These are phyloP conservation scores for Venustoraphidia nigricollis DNA, from an alignment of 2,888 invertebrate species.

Conservation along the genomic window DNA sequence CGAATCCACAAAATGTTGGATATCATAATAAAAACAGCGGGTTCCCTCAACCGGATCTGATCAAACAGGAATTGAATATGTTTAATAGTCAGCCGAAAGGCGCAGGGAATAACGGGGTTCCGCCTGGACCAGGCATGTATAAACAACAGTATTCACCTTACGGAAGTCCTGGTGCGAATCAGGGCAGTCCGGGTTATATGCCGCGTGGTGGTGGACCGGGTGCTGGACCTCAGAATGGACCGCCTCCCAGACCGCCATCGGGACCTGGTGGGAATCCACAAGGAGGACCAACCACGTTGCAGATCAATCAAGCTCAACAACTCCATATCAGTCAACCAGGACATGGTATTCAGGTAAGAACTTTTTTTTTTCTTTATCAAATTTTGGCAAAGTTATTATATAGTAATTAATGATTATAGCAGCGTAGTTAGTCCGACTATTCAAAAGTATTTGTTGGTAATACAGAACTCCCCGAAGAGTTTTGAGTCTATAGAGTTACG, in stretches of 20 bases:
- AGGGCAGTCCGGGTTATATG: conserved; percentile 35
- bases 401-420: too few species aligned
- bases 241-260: conserved; percentile 36
- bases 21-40: conserved; percentile 26
- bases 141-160: conserved; percentile 54
- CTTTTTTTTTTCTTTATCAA: not conserved
- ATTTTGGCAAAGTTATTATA: not conserved
- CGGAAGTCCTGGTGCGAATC: conserved; percentile 44
- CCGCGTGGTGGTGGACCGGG: conserved; percentile 17
- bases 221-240: conserved; percentile 21
- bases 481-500: too few species aligned
- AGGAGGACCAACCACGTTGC: conserved; percentile 39
- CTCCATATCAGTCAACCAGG: conserved; percentile 71
- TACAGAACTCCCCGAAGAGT: too few species aligned
- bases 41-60: conserved; percentile 32
- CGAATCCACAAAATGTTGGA: conserved; percentile 18
- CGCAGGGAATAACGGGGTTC: conserved; percentile 18
- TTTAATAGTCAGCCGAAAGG: conserved; percentile 5
- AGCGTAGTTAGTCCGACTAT: too few species aligned
- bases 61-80: conserved; percentile 35
- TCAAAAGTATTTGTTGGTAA: too few species aligned
- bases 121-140: conserved; percentile 19
- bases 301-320: conserved; percentile 80
- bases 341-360: conserved; percentile 54
- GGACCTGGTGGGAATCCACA: conserved; percentile 25